Base-by-base conservation (phyloP, 2,113 vertebrate genomes). In the Myodes glareolus region DNA sequence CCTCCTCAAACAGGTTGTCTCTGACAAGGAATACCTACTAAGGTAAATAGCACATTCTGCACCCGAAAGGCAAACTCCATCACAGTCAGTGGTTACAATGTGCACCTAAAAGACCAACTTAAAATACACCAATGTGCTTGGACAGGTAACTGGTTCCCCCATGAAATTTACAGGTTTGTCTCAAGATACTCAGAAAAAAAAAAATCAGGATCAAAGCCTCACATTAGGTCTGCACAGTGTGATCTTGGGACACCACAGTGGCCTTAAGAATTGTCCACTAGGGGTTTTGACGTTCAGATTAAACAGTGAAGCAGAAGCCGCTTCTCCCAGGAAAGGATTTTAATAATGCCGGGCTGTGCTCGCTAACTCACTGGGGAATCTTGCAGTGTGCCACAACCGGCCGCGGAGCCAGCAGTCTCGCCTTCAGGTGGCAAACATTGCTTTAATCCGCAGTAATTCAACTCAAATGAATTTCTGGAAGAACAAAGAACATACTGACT, bases 361-460 rank as follows among this genome's bases (percentile, higher is more conserved):
- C 39, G 17, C 14, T 45, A 45, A 27, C 2, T 84, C 47, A 36
- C 52, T 96, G 17, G 87, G 19, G 77, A 95, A 90, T 80, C 23
- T 73, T 88, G 70, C 55, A 19, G 77, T 94, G 82, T 94, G 68
- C 70, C 65, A 68, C 88, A 61, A 73, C 4, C 58, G 14, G 86
- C 88, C 78, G 45, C 88, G 36, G 70, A 65, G 36, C 4, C 50
- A 67, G 23, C 2, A 68, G 73, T 94, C 90, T 72, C 86, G 89
- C 68, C 67, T 92, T 68, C 1, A 88, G 36, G 2, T 70, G 5
- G n/a, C 73, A 95, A 92, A 86, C 92, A 47, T 25, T 96, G 75
- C 39, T 92, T 94, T 95, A 88, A 17, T 70, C 25, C 76, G 67
- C 45, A 95, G 76, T 86, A 92, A 97, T 85, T 85, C 87, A 89